Conservation (phyloP, 2,888 invertebrate species). For the Drepana falcataria region DNA sequence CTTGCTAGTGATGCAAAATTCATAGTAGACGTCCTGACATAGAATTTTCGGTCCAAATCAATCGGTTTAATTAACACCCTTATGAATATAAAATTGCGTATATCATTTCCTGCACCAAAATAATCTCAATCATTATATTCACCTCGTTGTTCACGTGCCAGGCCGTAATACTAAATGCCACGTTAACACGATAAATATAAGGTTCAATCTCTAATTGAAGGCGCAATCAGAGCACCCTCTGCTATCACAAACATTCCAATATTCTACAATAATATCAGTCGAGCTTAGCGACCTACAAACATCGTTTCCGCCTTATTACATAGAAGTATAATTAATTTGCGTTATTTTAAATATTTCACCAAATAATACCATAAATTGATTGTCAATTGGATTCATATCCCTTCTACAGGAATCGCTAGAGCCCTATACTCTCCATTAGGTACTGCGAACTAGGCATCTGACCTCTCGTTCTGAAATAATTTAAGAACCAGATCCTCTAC, state of each 20-base stretch:
- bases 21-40: no score
- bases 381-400: neutral
- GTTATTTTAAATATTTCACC: neutral
- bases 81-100: constrained; percentile 2
- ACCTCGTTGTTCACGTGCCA: constrained; percentile 34
- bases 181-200: constrained; percentile 31
- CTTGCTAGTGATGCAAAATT: no score
- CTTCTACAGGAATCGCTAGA: no score
- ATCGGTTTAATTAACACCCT: constrained; percentile 11
- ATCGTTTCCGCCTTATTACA: neutral
- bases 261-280: constrained; percentile 45
- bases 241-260: constrained; percentile 46
- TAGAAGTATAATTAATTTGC: neutral
- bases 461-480: no score
- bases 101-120: constrained; percentile 9
- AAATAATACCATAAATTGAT: neutral
- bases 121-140: constrained; percentile 15
- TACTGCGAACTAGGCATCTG: no score
- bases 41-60: neutral
- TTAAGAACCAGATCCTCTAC: neutral
- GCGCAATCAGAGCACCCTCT: constrained; percentile 23
- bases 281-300: constrained; percentile 25
- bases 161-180: constrained; percentile 52
- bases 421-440: no score
- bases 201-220: constrained; percentile 27